Evolutionary conservation across 2,113 vertebrate species (phyloP), one percentile per base, ranked within the genome.

Genomic region (Dipodomys spectabilis): DNA sequence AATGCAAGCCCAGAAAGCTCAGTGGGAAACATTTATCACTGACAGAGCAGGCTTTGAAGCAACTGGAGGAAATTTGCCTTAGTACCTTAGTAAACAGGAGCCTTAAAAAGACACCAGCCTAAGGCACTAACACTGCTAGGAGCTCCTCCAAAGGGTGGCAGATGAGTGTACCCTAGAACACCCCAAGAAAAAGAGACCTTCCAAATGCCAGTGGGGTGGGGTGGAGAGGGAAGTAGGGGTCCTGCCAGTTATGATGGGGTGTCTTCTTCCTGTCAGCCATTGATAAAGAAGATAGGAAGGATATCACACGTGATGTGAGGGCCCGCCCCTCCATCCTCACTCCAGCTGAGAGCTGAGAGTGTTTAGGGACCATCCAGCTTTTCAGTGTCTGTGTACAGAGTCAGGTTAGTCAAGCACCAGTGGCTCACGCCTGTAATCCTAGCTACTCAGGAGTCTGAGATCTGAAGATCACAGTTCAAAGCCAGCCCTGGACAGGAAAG

Each of bases 21-120:
- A n/a, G 11, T 19, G 88, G 92, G 81, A 96, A 83, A 80, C 15
- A 49, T 80, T 95, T 95, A 73, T n/a, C 89, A 92, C 93, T 88
- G 75, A 87, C 67, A 9, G 1, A 93, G 23, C 45, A 77, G 77
- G 69, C 35, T 86, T 92, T 92, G 27, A 28, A 91, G 75, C 87
- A 82, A 91, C 87, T 84, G 88, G 12, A 82, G 72, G 86, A 84
- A 95, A 94, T 95, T 64, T 82, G 81, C 53, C 85, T 86, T n/a
- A 25, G 65, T 57, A 20, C 85, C 49, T 90, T 62, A 65, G 91
- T 91, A 95, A 96, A 96, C 44, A 96, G 49, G 60, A 84, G 87
- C 82, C 35, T 95, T 90, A 77, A 91, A 91, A 94, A 93, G 87
- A 93, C 27, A 65, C 57, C 35, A 13, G 57, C 84, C 86, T 49